phyloP scores from a whole-genome alignment of 92 coral and sea anemone genomes.

The Porites divaricata region DNA sequence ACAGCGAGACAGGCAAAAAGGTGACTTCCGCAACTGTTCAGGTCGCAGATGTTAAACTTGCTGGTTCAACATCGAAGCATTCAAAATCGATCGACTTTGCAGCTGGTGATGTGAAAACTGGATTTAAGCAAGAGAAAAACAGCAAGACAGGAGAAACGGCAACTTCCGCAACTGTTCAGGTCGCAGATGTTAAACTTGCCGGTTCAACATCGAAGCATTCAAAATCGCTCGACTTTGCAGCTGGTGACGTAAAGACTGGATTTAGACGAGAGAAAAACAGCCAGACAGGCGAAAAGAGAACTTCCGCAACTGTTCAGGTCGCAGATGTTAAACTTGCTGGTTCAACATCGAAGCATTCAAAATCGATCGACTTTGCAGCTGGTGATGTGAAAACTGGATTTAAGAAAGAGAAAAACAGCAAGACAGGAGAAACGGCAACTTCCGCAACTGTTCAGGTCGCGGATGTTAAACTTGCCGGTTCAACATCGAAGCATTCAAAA shows the following conservation, averaged over 20 bases:
- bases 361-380: conserved; percentile 21
- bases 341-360: conserved; percentile 11
- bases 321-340: conserved; percentile 25
- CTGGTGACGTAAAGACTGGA: conserved; percentile 22
- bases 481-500: conserved; percentile 14
- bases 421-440: conserved; percentile 10
- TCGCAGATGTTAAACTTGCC: conserved; percentile 22
- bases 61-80: conserved; percentile 21
- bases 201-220: conserved; percentile 25
- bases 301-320: conserved; percentile 18
- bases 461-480: conserved; percentile 9
- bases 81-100: conserved; percentile 9
- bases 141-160: conserved; percentile 11
- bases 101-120: conserved; percentile 15
- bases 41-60: conserved; percentile 15
- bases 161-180: conserved; percentile 7
- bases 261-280: conserved; percentile 19
- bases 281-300: neutral
- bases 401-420: conserved; percentile 6
- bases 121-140: conserved; percentile 24
- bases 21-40: conserved; percentile 11
- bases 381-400: conserved; percentile 20
- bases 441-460: conserved; percentile 15
- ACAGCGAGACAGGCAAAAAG: conserved; percentile 8
- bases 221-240: conserved; percentile 5